Evolutionary conservation across 92 coral and sea anemone genomes (phyloP), one percentile per base, ranked within the genome.

Genomic region (Phenganax stokvisi): DNA sequence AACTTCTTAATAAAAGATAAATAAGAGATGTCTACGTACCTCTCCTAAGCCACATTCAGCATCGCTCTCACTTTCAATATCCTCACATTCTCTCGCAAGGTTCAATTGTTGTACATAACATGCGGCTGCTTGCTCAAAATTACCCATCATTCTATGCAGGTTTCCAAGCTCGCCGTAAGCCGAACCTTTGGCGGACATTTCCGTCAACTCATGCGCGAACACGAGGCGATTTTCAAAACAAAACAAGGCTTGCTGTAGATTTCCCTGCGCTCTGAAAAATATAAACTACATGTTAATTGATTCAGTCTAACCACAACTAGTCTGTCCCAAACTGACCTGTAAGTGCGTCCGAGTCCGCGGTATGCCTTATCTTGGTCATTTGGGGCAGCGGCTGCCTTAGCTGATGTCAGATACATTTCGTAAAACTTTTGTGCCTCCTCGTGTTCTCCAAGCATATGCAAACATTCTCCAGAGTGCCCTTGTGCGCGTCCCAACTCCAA

Each of bases 311-410:
- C 67, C 27, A 7, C 17, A 28, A 12, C n/a, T 61, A 15, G 67
- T 61, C 25, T 61, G 28, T 61, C 28, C 25, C 7, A 61, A 13
- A 61, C 8, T 61, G 17, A 64, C 70, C 70, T 88, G 85, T 91
- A 93, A 30, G 97, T 82, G 86, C 86, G 89, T 53, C 99, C 99
- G 70, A 96, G 99, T 75, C 96, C 96, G 63, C 94, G 97, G 80
- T 96, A 96, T 31, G 99, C 99, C 81, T 92, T 96, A 81, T 96
- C 99, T 80, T 96, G 97, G 88, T 96, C 99, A 85, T 88, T 83
- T 15, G 92, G 88, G 79, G 87, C 84, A 64, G 89, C 97, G 31
- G 92, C 81, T 60, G 89, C 89, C 82, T 91, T 93, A 57, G 91
- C 97, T 58, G 96, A 91, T 20, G 92, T 88, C 57, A 96, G 87